Evolutionary conservation across 2,797 vertebrate species (phyloP), one percentile per base, ranked within the genome.

Genomic region (Odontamblyopus lacepedii): DNA sequence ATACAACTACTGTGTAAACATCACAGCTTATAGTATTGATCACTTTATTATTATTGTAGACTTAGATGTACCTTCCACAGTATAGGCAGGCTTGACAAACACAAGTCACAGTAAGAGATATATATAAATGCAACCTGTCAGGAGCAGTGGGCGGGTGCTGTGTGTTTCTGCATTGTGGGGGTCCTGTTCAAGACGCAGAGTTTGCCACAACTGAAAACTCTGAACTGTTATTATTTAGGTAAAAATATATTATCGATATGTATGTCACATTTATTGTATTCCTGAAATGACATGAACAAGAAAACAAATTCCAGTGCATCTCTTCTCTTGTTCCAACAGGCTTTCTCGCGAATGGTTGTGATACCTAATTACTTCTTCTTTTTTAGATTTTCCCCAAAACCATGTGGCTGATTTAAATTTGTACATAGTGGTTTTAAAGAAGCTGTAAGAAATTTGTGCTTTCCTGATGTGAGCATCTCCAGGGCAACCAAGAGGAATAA

Each of bases 401-500:
- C 6, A 55, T 19, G 26, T 30, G 30, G 63, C 63, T 71, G 32
- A 38, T 63, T 73, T 71, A 35, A 77, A 30, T 9, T 63, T 38
- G 18, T 38, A 38, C 3, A 11, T 63, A 70, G 64, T 75, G 63
- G 56, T 70, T 76, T 74, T 38, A 38, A 56, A 79, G 48, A 61
- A 57, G 32, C 69, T 74, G 51, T 51, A 70, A 80, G 71, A 63
- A 72, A 65, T 71, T 5, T 0, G 76, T 68, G 78, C 83, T 78
- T 78, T 86, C 64, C 77, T 75, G 80, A 85, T 85, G 83, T 86
- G 75, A 75, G 83, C 81, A 87, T 94, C 90, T 81, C 93, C 92
- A 93, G 74, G 91, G 89, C 91, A 93, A 94, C 94, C 63, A 50
- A 83, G 83, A 86, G 84, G 76, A 87, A 88, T 78, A 77, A 79